Evolutionary conservation across 2,888 invertebrate genomes (phyloP).

Genomic region (Achlya flavicornis): DNA sequence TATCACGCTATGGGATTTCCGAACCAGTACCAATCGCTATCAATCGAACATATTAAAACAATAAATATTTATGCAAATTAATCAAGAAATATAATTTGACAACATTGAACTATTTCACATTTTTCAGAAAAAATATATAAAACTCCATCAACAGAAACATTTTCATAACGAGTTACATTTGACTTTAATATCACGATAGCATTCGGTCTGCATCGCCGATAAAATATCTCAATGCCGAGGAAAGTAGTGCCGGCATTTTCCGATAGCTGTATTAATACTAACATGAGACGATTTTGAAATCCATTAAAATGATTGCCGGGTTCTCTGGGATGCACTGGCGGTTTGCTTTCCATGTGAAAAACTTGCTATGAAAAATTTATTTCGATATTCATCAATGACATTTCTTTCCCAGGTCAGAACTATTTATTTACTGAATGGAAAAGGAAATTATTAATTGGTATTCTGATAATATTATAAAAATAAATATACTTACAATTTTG

Average conservation of each 20-base stretch:
- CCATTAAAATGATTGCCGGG: slow-evolving; percentile 33
- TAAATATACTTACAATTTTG: no score
- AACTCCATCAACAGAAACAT: not conserved
- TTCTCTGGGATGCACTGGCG: slow-evolving; percentile 16
- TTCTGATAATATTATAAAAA: not conserved
- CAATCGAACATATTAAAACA: no score
- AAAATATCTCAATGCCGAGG: slow-evolving; percentile 14
- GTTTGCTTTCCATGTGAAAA: slow-evolving; percentile 9
- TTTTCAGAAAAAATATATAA: not conserved
- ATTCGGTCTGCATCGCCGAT: slow-evolving; percentile 10
- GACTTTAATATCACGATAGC: slow-evolving; percentile 3
- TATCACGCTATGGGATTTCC: no score
- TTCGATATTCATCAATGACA: not conserved
- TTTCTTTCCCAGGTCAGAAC: not conserved
- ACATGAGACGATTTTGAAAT: slow-evolving; percentile 13
- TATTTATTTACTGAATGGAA: not conserved
- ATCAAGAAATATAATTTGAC: no score
- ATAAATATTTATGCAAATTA: no score
- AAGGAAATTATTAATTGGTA: not conserved
- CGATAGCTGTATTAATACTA: slow-evolving; percentile 20
- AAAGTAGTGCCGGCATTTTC: slow-evolving; percentile 13
- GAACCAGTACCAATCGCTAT: no score
- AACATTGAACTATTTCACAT: not conserved
- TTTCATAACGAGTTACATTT: not conserved
- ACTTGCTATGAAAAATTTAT: slow-evolving; percentile 1